A percentile compares a stretch with the other conserved stretches of the same genome.
Conservation (phyloP, 1,140 invertebrate species). For the Conus ventricosus region DNA sequence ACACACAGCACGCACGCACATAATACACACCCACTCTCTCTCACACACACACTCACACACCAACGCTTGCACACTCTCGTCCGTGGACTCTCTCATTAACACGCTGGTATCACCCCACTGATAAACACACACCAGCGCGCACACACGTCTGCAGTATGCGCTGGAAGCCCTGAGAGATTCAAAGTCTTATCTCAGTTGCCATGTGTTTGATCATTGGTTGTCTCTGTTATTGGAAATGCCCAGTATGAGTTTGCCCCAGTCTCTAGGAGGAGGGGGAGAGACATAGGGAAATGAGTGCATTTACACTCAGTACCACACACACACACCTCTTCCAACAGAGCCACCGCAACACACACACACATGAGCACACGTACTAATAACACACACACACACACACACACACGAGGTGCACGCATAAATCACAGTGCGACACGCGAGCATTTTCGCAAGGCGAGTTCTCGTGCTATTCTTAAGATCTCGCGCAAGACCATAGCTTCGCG, state of each 20-base stretch:
- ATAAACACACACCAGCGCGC: too few relatives aligned
- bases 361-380: not conserved
- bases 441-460: not conserved
- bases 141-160: too few relatives aligned
- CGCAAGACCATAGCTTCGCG: not conserved
- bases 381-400: not conserved
- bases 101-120: too few relatives aligned
- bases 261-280: not conserved
- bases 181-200: not conserved
- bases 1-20: too few relatives aligned
- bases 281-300: not conserved
- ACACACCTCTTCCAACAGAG: too few relatives aligned
- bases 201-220: not conserved
- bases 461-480: not conserved
- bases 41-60: too few relatives aligned
- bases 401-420: not conserved
- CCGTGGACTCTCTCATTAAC: too few relatives aligned
- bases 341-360: not conserved
- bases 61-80: too few relatives aligned
- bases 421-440: not conserved
- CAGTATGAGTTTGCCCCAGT: not conserved
- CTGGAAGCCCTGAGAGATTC: not conserved
- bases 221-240: not conserved
- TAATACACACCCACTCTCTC: too few relatives aligned
- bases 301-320: not conserved